Percentiles rank a stretch among this genome's conserved stretches.
phyloP scores from a whole-genome alignment of 2,113 vertebrate genomes.

The Micronycteris hirsuta region DNA sequence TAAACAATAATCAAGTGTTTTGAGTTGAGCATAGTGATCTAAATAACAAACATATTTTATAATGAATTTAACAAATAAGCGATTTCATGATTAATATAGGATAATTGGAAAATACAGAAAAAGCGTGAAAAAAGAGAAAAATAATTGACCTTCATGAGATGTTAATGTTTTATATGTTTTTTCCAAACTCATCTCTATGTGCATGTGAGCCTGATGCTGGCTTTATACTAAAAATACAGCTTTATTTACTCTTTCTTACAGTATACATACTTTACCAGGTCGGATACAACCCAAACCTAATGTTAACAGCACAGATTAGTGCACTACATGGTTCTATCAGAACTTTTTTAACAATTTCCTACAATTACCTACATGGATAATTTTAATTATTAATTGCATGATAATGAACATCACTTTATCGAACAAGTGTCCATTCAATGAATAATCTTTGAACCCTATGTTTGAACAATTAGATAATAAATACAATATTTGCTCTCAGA shows the following conservation, averaged over 20 bases:
- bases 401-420: neutral
- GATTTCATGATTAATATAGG: neutral
- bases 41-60: neutral
- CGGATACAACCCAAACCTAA: neutral
- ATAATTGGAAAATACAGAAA: neutral
- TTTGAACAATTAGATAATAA: neutral
- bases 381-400: neutral
- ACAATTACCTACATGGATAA: neutral
- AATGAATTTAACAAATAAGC: neutral
- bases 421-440: neutral
- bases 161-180: neutral
- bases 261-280: neutral
- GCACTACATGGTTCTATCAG: neutral
- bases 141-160: neutral
- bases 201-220: neutral
- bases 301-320: neutral
- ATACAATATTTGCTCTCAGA: neutral
- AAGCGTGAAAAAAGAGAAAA: neutral
- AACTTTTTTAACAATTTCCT: neutral
- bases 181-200: neutral
- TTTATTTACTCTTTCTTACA: neutral
- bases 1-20: neutral
- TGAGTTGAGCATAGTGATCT: neutral
- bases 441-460: neutral
- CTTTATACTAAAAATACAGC: neutral